These are phyloP conservation scores for Dryococelus australis DNA, from an alignment of 2,888 invertebrate genomes.

Conservation along the genomic window DNA sequence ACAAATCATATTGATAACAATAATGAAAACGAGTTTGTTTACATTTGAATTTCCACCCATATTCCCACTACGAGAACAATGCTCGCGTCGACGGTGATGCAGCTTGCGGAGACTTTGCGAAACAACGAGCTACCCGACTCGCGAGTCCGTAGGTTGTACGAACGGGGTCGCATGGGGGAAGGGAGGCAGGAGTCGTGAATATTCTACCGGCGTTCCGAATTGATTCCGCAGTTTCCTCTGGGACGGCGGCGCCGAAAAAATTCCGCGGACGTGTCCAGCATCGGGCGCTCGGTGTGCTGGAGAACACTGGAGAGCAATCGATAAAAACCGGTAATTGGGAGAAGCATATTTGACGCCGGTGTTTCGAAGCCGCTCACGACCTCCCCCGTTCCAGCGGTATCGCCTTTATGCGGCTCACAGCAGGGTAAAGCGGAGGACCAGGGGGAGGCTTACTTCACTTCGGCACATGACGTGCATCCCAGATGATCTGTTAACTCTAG, in stretches of 20 bases:
- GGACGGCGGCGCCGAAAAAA: neutral
- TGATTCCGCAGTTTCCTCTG: neutral
- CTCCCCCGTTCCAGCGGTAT: no score
- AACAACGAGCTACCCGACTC: neutral
- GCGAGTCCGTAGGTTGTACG: neutral
- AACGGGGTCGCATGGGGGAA: neutral
- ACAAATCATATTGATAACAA: no score
- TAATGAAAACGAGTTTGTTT: no score
- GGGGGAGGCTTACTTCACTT: no score
- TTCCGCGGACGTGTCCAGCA: neutral
- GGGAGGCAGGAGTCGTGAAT: neutral
- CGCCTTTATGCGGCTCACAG: no score
- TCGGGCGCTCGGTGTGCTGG: neutral
- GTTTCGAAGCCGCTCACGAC: neutral
- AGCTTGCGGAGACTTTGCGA: neutral
- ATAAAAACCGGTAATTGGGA: slow-evolving; percentile 1
- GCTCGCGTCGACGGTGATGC: neutral
- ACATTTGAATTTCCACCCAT: no score
- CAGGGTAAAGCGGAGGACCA: no score
- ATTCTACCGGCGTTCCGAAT: neutral
- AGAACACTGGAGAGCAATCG: neutral
- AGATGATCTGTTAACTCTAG: no score
- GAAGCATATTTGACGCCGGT: neutral
- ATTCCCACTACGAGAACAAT: neutral
- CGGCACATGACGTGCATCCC: no score